Percentiles rank a stretch among this genome's conserved stretches.
phyloP scores from a whole-genome alignment of 1,140 invertebrate species.

The Sesamia nonagrioides region DNA sequence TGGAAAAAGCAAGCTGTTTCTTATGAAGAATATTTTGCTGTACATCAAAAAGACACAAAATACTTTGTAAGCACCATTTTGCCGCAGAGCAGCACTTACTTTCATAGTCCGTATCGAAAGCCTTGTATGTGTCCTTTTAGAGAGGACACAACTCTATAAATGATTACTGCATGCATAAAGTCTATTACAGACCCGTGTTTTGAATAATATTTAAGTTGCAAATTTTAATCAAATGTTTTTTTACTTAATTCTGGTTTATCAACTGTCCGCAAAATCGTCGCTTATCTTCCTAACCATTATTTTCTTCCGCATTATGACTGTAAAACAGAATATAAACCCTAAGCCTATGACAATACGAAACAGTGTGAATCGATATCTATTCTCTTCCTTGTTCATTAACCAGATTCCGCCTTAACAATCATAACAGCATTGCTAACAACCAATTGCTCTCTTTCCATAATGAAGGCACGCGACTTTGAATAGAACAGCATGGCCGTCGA shows the following conservation, averaged over 20 bases:
- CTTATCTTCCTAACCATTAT: no score
- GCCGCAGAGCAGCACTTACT: not conserved
- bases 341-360: not conserved
- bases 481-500: slow-evolving; percentile 52
- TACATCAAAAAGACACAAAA: not conserved
- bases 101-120: not conserved
- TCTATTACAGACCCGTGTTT: no score
- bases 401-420: slow-evolving; percentile 29
- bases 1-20: not conserved
- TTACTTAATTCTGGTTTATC: no score
- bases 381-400: slow-evolving; percentile 29
- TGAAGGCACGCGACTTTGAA: slow-evolving; percentile 41
- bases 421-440: slow-evolving; percentile 36
- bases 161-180: no score
- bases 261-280: no score
- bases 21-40: not conserved
- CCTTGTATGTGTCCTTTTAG: no score
- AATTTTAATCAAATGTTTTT: no score
- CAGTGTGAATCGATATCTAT: slow-evolving; percentile 7
- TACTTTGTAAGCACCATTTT: not conserved
- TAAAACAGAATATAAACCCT: no score
- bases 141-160: no score
- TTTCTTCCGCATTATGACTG: no score
- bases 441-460: slow-evolving; percentile 31
- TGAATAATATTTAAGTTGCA: no score